Evolutionary conservation across 1,140 invertebrate species (phyloP), one percentile per base, ranked within the genome.

Genomic region (Pseudomyrmex sp.): DNA sequence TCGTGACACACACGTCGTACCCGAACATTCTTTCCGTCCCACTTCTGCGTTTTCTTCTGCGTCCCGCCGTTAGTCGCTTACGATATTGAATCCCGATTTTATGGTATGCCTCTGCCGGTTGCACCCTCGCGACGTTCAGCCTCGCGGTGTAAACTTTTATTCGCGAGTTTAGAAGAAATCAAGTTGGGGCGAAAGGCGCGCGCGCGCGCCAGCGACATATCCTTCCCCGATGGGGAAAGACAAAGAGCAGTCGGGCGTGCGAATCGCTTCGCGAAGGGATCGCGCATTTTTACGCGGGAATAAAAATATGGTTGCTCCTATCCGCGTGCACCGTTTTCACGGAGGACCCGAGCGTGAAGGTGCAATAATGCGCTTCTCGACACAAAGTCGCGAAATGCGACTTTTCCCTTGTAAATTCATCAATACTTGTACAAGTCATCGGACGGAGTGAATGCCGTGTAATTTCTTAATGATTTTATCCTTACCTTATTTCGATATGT

Each of bases 51-150:
- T 23, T 68, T 1, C n/a, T 52, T 58, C 50, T 50, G 2, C 26
- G 26, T 73, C 46, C 46, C 54, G 5, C 46, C 26, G 13, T 54
- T 35, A 65, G 23, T n/a, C 80, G 70, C 18, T 82, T 82, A 74
- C 83, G 90, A 92, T 92, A 92, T 92, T 91, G 91, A 92, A 92
- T 92, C 89, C 89, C 90, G 89, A 92, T 92, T 92, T 92, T 92
- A 92, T 85, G 89, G 90, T 5, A 35, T 90, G 86, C 88, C 66
- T 80, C 66, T 80, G 82, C 85, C 70, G 65, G 50, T 79, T 35
- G 70, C 61, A 56, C 72, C 74, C 63, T 74, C 83, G 82, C 66
- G 59, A 54, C 69, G 58, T 63, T 54, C 18, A 18, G 66, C 84
- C 83, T 84, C 84, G 89, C 82, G 89, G 88, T 91, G 90, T 92